phyloP scores from a whole-genome alignment of 2,797 vertebrate genomes.

The Brachymystax lenok region DNA sequence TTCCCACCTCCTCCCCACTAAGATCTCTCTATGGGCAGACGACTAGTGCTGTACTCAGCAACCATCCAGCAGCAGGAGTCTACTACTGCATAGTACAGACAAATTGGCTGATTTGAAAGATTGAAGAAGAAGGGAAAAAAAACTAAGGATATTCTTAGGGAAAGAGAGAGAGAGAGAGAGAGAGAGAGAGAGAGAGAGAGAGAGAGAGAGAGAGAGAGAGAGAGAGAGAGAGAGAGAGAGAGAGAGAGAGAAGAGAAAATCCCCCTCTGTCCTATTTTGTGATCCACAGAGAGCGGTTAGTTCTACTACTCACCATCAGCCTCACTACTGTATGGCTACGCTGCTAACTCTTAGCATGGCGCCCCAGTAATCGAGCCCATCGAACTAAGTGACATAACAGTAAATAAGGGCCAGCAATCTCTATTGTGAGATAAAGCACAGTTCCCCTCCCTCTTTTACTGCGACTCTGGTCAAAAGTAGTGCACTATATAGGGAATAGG shows the following conservation, averaged over 20 bases:
- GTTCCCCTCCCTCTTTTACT: background rate
- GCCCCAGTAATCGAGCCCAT: conserved; percentile 38
- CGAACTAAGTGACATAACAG: conserved; percentile 49
- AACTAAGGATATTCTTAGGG: background rate
- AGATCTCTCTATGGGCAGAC: background rate
- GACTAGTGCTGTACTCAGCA: background rate
- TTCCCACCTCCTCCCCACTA: background rate
- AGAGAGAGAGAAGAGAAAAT: background rate
- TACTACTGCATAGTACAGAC: background rate
- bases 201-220: too few species aligned
- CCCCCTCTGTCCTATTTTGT: background rate
- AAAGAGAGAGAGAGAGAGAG: conserved; percentile 1
- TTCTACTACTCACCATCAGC: conserved; percentile 13
- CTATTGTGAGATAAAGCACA: background rate
- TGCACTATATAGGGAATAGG: background rate
- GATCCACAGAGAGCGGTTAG: background rate
- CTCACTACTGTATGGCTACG: conserved; percentile 15
- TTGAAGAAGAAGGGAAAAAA: background rate
- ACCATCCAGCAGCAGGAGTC: background rate
- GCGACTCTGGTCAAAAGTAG: too few species aligned
- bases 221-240: conserved; percentile 1
- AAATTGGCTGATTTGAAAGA: background rate
- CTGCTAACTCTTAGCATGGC: conserved; percentile 19
- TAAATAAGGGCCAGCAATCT: conserved; percentile 23
- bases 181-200: too few species aligned